Base-by-base conservation (phyloP, 1,140 invertebrate species). In the Calliphora vicina region DNA sequence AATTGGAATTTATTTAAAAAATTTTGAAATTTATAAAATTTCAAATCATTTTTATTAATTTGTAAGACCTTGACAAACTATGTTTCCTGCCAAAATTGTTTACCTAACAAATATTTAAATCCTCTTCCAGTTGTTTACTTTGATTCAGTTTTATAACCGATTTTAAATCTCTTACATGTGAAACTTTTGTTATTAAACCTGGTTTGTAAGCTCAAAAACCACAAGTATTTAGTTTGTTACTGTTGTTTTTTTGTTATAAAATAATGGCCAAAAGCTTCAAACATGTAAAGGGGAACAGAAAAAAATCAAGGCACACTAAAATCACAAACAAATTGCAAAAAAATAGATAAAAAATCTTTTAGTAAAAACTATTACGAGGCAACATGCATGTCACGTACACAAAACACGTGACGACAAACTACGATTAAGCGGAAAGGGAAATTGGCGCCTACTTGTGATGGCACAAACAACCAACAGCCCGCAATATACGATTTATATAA, bases 351-450 rank as follows among this genome's bases (percentile, higher is more conserved):
- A 67, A 67, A 20, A 67, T 20, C 61, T 23, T 67, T 23, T 23
- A 10, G 6, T 0, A 61, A 61, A 23, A 20, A 23, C n/a, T 23
- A 67, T 23, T 20, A 67, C n/a, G 8, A 67, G 10, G 23, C 15
- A 57, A 20, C n/a, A 78, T 78, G 35, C 74, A n/a, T 17, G 74
- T 43, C 74, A 78, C 74, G 74, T 45, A 23, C 8, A 43, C 2
- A n/a, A 43, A 78, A 78, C 35, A 78, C 42, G 74, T 78, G 74
- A 78, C 42, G 74, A 78, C 74, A 78, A 78, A 78, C 74, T 78
- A 43, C 74, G 74, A 78, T 78, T 78, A 78, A 78, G 42, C 74
- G 74, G 74, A 78, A 78, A 78, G 35, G 74, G 74, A 78, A 78
- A 78, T 78, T 78, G 74, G 74, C 74, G 74, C 35, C 74, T 45